Percentiles rank a stretch among this genome's conserved stretches.
Evolutionary conservation across 35 echinoderm and acorn worm species (phyloP).

Genomic region (Ophiothrix spiculata): DNA sequence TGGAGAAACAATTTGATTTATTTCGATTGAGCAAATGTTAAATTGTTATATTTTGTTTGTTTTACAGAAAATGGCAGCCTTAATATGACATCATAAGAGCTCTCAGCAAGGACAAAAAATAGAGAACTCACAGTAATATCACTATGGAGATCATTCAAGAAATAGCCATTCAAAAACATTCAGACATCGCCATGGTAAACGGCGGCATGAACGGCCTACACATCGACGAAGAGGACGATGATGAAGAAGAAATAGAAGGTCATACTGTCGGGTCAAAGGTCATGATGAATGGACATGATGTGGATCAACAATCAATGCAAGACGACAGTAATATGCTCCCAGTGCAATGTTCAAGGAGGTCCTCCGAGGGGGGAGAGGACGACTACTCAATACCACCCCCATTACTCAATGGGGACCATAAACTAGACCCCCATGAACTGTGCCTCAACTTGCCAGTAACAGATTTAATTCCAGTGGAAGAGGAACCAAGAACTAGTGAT

Average conservation of each 20-base stretch:
- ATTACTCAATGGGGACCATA: background rate
- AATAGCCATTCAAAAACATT: conserved; percentile 23
- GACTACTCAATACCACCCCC: background rate
- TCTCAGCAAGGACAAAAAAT: too few relatives aligned
- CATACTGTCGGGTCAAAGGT: background rate
- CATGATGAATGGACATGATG: background rate
- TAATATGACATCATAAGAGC: too few relatives aligned
- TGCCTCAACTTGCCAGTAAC: conserved; percentile 71
- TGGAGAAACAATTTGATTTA: too few relatives aligned
- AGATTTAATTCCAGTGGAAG: conserved; percentile 54
- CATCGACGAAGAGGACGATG: conserved; percentile 15
- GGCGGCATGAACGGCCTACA: background rate
- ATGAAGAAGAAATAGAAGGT: background rate
- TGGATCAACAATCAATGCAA: background rate
- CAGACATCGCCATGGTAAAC: conserved; percentile 25
- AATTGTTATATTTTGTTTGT: background rate
- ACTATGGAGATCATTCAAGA: conserved; percentile 59
- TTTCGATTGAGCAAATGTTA: too few relatives aligned
- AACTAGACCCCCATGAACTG: background rate
- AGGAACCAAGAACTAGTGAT: conserved; percentile 27
- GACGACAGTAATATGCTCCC: background rate
- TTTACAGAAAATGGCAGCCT: background rate
- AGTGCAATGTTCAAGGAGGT: background rate
- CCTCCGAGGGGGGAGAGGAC: background rate
- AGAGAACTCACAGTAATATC: background rate